Evolutionary conservation across 1,140 invertebrate genomes (phyloP).

Genomic region (Adelges cooleyi): DNA sequence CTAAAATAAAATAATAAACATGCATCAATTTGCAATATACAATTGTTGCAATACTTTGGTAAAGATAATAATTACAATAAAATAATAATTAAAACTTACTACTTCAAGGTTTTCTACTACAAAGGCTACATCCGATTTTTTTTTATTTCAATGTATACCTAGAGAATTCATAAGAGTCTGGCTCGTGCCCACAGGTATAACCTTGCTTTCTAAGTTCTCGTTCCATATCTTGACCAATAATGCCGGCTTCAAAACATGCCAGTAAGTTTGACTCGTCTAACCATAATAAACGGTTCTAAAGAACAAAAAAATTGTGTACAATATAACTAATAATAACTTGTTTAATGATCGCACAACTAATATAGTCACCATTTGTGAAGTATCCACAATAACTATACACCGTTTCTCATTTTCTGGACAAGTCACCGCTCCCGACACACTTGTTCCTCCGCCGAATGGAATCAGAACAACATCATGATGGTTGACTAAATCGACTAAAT

Average conservation of each 20-base stretch:
- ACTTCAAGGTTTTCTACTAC: not conserved
- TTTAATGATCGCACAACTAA: too few species aligned
- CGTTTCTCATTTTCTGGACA: conserved; percentile 71
- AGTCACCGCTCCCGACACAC: conserved; percentile 79
- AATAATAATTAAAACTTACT: conserved; percentile 16
- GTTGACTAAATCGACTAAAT: conserved; percentile 65
- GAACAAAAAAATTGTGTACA: conserved; percentile 27
- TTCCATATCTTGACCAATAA: conserved; percentile 90
- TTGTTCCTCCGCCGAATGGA: conserved; percentile 93
- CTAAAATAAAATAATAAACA: too few species aligned
- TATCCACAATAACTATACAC: conserved; percentile 83
- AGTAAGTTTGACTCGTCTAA: conserved; percentile 80
- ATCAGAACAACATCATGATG: conserved; percentile 73
- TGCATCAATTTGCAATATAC: too few species aligned
- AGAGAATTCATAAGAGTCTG: conserved; percentile 95
- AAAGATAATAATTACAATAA: not conserved
- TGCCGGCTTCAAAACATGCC: conserved; percentile 74
- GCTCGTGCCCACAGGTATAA: conserved; percentile 83
- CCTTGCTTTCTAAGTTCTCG: conserved; percentile 55
- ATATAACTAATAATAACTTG: too few species aligned
- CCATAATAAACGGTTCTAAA: conserved; percentile 77
- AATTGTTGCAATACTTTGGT: too few species aligned
- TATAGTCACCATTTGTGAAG: conserved; percentile 74
- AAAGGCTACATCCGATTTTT: conserved; percentile 24
- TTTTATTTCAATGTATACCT: conserved; percentile 39